Evolutionary conservation across 1,140 invertebrate genomes (phyloP).

Genomic region (Cataglyphis hispanica): DNA sequence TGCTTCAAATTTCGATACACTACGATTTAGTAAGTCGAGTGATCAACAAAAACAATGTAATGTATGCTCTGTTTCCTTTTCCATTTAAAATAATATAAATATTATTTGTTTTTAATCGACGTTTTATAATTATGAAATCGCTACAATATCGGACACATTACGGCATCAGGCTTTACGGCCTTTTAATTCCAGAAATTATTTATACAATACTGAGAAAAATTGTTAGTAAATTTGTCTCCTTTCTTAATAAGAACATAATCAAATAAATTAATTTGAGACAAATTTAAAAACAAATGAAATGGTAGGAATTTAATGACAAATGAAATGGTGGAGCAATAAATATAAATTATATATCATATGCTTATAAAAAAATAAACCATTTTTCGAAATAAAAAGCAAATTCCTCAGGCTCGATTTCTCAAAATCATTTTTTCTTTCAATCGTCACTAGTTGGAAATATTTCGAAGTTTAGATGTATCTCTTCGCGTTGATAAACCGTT

Average conservation of each 20-base stretch:
- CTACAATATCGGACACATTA: not conserved
- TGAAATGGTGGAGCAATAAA: not conserved
- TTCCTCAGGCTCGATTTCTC: not conserved
- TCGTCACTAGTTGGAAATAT: not conserved
- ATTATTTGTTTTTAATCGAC: not conserved
- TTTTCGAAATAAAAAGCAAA: not conserved
- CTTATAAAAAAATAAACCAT: not conserved
- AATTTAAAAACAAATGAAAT: not conserved
- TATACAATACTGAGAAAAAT: not conserved
- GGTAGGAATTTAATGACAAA: not conserved
- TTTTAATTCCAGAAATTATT: not conserved
- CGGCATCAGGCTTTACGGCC: not conserved
- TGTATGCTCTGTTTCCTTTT: not conserved
- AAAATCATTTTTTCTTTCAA: not conserved
- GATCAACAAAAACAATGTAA: not conserved
- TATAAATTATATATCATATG: too few relatives aligned
- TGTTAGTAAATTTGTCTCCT: not conserved
- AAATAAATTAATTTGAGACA: not conserved
- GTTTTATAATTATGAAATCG: conserved; percentile 25
- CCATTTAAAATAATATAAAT: conserved; percentile 1
- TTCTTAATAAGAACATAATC: not conserved
- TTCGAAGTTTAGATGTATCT: too few relatives aligned
- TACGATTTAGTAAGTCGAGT: not conserved
- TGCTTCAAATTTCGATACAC: not conserved
- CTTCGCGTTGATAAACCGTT: not conserved